Evolutionary conservation across 2,888 invertebrate genomes (phyloP), one percentile per base, ranked within the genome.

Genomic region (Cataglyphis cursor): DNA sequence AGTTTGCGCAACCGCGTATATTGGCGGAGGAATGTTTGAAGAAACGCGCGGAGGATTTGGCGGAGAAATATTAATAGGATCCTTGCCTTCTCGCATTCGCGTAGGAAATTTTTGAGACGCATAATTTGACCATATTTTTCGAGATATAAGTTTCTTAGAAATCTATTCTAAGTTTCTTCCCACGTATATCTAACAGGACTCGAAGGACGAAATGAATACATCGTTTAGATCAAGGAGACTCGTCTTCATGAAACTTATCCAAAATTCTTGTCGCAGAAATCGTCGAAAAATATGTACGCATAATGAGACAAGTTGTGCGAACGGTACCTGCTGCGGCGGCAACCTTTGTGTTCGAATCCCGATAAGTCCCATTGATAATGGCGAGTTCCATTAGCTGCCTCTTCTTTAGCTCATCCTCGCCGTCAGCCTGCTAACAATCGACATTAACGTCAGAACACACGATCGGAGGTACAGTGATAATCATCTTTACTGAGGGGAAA

Each of bases 341-440:
- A 92, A 97, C 97, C 95, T 98, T 98, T 92, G 97, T 96, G 95
- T 98, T 98, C 85, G 98, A 98, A 95, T 99, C 99, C 95, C 99
- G 97, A 96, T 99, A 99, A 81, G 99, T 99, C 95, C 99, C 99
- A 95, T 99, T 99, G 95, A 99, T 99, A 94, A 99, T 99, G 94
- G 99, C 99, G 95, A 99, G 96, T 96, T 99, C 99, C 99, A 99
- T 99, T 93, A 99, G 96, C 96, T 99, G 99, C 95, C 99, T 97
- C 96, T 99, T 99, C 97, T 99, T 99, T 94, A 99, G 96, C 95
- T 99, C 99, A 96, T 99, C 99, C 96, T 99, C 99, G 88, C 99
- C 99, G 95, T 99, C 99, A 87, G 99, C 99, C 99, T 99, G 97
- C 97, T 97, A 93, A 93, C 92, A 94, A 93, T 92, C 92, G 92